phyloP scores from a whole-genome alignment of 2,888 invertebrate genomes.

The Rhingia campestris region DNA sequence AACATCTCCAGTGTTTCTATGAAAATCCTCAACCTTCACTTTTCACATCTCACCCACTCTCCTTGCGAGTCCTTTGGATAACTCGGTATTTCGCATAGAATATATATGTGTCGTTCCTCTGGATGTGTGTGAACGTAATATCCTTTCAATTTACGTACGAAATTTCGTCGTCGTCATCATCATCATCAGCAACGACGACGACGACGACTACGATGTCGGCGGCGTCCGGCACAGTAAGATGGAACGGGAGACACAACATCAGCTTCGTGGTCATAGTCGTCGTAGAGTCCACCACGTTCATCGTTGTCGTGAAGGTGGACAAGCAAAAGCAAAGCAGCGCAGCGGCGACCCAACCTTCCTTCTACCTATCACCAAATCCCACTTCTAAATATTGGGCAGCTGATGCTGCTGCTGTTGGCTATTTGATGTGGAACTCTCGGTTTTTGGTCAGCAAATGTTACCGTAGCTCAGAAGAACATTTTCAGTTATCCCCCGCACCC shows the following conservation, averaged over 20 bases:
- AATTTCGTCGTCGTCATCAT: constrained; percentile 73
- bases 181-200: constrained; percentile 42
- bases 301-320: constrained; percentile 65
- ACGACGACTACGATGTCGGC: neutral
- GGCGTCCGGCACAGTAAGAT: constrained; percentile 25
- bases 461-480: constrained; percentile 63
- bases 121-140: constrained; percentile 60
- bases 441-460: constrained; percentile 74
- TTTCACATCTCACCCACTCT: constrained; percentile 69
- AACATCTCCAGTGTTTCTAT: constrained; percentile 74
- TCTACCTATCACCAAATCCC: constrained; percentile 60
- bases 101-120: constrained; percentile 24
- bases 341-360: constrained; percentile 30
- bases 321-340: neutral
- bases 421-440: constrained; percentile 74
- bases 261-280: constrained; percentile 70
- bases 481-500: constrained; percentile 3
- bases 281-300: constrained; percentile 58
- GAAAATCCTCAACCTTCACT: constrained; percentile 73
- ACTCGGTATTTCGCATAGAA: constrained; percentile 39
- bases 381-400: constrained; percentile 72
- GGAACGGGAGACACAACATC: constrained; percentile 63
- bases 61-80: constrained; percentile 60
- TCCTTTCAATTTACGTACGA: constrained; percentile 74
- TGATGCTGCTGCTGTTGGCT: constrained; percentile 73